Base-by-base conservation (phyloP, 2,113 vertebrate genomes). In the Carassius auratus region DNA sequence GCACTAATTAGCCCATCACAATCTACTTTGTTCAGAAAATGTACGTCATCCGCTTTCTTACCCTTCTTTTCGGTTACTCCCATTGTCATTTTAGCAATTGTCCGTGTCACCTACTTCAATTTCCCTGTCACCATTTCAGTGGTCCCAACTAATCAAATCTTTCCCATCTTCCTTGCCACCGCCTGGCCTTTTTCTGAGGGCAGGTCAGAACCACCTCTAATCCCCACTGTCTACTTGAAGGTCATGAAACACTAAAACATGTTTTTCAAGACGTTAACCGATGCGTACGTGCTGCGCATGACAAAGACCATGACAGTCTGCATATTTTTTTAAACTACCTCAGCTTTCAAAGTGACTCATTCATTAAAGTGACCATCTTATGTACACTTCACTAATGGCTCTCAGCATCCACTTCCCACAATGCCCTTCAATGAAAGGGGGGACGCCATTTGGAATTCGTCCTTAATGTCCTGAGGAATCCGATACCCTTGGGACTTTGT, bases 111-210 rank as follows among this genome's bases (percentile, higher is more conserved):
- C 68, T 73, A 21, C 30, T 83, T 59, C 81, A 50, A 73, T 83
- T n/a, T 73, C 10, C 81, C 52, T 83, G 81, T 73, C 81, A 83
- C 81, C 19, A n/a, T 83, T 83, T 83, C 81, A 83, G 52, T 73
- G 21, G 50, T 73, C 66, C 66, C 66, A 83, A 68, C 48, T 83
- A 83, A 83, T 83, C 81, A 83, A 57, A 73, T 83, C 68, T 33
- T 74, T 59, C 50, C 66, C 30, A 19, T 69, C 50, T 83, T 38
- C 66, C 66, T 73, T n/a, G 59, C 78, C 61, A 81, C 36, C 19
- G 50, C 75, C 75, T 76, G 75, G 8, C 66, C 23, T 83, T 71
- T 83, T 83, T 83, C 50, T 8, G 50, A 17, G 68, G 81, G 68
- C 81, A 73, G 66, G 50, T 57, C 81, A 83, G 81, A 50, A 55